A percentile compares a stretch with the other conserved stretches of the same genome.
phyloP scores from a whole-genome alignment of 2,113 vertebrate genomes.

The Paramisgurnus dabryanus region DNA sequence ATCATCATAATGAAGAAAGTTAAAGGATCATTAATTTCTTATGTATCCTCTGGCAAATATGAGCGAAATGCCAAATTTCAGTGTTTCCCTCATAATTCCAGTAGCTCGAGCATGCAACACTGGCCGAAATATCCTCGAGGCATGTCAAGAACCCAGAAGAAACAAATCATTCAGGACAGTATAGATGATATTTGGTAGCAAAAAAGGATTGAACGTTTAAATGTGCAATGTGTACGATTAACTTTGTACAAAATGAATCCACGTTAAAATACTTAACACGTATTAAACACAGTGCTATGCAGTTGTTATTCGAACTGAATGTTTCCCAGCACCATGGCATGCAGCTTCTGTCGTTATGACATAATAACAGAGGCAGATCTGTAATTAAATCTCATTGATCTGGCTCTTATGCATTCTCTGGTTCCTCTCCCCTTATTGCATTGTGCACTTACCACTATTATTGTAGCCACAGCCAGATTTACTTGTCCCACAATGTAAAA shows the following conservation, averaged over 20 bases:
- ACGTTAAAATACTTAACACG: no score
- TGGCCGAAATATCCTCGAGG: conserved; percentile 17
- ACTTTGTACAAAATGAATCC: not conserved
- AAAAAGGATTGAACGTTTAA: not conserved
- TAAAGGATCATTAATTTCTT: conserved; percentile 24
- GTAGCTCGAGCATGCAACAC: conserved; percentile 26
- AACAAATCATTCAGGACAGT: not conserved
- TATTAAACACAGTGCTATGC: not conserved
- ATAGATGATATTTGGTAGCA: not conserved
- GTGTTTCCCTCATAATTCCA: conserved; percentile 28
- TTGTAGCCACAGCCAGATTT: conserved; percentile 30
- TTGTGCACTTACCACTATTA: conserved; percentile 9
- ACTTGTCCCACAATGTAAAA: conserved; percentile 24
- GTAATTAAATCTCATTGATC: conserved; percentile 34
- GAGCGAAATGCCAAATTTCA: not conserved
- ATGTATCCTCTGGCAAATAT: not conserved
- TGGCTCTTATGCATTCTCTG: conserved; percentile 13
- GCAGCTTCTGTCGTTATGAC: not conserved
- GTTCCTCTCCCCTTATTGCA: not conserved
- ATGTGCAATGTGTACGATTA: no score
- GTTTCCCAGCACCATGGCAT: not conserved
- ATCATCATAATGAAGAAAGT: conserved; percentile 5
- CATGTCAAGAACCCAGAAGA: conserved; percentile 1
- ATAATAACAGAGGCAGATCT: conserved; percentile 23
- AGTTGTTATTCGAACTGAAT: not conserved